Evolutionary conservation across 2,113 vertebrate genomes (phyloP), one percentile per base, ranked within the genome.

Genomic region (Tringa solitaria): DNA sequence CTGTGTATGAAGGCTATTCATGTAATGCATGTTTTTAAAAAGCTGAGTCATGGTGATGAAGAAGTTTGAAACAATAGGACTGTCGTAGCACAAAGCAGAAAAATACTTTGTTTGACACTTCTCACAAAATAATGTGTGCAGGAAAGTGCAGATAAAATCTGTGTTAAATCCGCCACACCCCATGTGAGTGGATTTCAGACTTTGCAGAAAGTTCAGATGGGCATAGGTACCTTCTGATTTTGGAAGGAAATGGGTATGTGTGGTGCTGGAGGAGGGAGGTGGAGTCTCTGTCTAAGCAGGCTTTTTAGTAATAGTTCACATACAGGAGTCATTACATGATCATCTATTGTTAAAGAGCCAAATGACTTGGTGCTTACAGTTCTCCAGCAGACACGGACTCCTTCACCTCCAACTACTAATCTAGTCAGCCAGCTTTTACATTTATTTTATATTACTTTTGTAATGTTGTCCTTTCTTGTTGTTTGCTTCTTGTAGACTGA

Each of bases 401-500:
- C 60, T 86, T 89, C 51, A 67, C 19, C 51, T 84, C 11, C 15
- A 43, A n/a, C n/a, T 81, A 60, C 70, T 65, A 77, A 67, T 77
- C 43, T 67, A 63, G 37, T 75, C 68, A 93, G 27, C 30, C 43
- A 91, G 45, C 30, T 96, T 56, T 92, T 91, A 16, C 1, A 2
- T 82, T 80, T 69, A 68, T 63, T 82, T 80, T 69, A 68, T 63
- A 39, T 41, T 81, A 26, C 28, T 72, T 60, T 50, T 75, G 23
- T 90, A 95, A 96, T 91, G 13, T 46, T 86, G 39, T 88, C 46
- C 53, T 93, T 83, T 68, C 43, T 88, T 82, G 13, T 95, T 94
- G 67, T 87, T 95, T 96, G 14, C 28, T 90, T 97, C 72, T 95
- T 74, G 56, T 97, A 99, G 99, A 97, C 90, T 74, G 98, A 98